phyloP scores from a whole-genome alignment of 1,140 invertebrate species.

The Magallana angulata region DNA sequence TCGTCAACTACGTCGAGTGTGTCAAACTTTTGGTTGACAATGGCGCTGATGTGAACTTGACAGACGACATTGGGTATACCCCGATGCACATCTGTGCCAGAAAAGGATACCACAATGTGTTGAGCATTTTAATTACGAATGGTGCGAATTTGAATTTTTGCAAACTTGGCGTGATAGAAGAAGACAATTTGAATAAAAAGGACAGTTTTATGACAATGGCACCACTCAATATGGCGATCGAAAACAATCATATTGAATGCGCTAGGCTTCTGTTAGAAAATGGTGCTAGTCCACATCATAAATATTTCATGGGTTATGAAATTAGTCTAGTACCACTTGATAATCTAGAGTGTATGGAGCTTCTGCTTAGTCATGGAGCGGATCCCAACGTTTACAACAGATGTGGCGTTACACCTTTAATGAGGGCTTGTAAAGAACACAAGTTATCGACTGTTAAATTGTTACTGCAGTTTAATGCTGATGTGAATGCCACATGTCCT shows the following conservation, averaged over 20 bases:
- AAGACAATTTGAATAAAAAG: conserved; percentile 60
- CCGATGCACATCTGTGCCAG: conserved; percentile 92
- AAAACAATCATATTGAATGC: conserved; percentile 91
- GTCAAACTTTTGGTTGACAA: conserved; percentile 79
- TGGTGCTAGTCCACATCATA: conserved; percentile 84
- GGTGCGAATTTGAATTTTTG: conserved; percentile 89
- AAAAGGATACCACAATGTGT: conserved; percentile 84
- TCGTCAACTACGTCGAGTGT: conserved; percentile 90
- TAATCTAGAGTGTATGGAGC: conserved; percentile 88
- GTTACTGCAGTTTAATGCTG: conserved; percentile 89
- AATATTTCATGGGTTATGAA: conserved; percentile 91
- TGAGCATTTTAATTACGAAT: conserved; percentile 87
- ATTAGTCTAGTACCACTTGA: conserved; percentile 89
- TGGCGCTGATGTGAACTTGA: conserved; percentile 91
- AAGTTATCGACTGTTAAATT: conserved; percentile 84
- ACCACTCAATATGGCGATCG: conserved; percentile 83
- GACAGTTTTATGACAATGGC: conserved; percentile 74
- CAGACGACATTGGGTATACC: conserved; percentile 94
- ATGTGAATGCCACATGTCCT: conserved; percentile 83
- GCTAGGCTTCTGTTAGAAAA: conserved; percentile 85
- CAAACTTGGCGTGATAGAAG: conserved; percentile 60
- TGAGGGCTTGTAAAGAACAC: conserved; percentile 81
- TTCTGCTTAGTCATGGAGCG: conserved; percentile 90
- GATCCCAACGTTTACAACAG: conserved; percentile 88
- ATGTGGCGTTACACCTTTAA: conserved; percentile 90